phyloP scores from a whole-genome alignment of 2,113 vertebrate species.

The Struthio camelus region DNA sequence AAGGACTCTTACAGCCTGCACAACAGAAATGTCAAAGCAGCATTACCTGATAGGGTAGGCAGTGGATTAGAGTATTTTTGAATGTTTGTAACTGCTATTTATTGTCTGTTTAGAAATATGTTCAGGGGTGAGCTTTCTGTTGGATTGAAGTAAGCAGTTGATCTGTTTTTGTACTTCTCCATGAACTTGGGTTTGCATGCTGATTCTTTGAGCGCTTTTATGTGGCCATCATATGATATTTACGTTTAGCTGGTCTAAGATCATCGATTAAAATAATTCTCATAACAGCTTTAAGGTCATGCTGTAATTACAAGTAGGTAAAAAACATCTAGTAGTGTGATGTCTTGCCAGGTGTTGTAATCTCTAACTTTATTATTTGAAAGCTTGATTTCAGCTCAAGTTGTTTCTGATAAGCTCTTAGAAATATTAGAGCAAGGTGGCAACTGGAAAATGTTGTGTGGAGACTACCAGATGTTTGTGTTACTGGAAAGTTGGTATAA shows the following conservation, averaged over 20 bases:
- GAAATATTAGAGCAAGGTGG: neutral
- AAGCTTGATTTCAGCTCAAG: neutral
- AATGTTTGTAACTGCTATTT: neutral
- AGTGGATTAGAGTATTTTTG: neutral
- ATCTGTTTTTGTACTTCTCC: neutral
- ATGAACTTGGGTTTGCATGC: neutral
- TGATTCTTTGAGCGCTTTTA: neutral
- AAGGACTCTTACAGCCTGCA: neutral
- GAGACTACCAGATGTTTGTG: neutral
- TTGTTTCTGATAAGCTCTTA: neutral
- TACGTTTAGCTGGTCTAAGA: neutral
- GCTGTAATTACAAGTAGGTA: neutral
- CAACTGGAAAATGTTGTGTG: neutral
- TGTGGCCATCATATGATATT: neutral
- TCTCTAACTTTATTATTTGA: neutral
- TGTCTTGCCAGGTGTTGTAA: rapidly evolving
- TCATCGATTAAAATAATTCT: neutral
- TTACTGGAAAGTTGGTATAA: neutral
- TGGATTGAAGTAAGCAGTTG: neutral
- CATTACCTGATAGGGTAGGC: neutral
- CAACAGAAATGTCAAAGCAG: neutral
- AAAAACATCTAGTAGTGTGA: neutral
- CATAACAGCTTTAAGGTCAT: neutral
- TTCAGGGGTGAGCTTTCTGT: neutral
- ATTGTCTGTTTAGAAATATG: neutral